A percentile compares a stretch with the other conserved stretches of the same genome.
phyloP scores from a whole-genome alignment of 2,797 vertebrate species.

The Tauraco hartlaubi region DNA sequence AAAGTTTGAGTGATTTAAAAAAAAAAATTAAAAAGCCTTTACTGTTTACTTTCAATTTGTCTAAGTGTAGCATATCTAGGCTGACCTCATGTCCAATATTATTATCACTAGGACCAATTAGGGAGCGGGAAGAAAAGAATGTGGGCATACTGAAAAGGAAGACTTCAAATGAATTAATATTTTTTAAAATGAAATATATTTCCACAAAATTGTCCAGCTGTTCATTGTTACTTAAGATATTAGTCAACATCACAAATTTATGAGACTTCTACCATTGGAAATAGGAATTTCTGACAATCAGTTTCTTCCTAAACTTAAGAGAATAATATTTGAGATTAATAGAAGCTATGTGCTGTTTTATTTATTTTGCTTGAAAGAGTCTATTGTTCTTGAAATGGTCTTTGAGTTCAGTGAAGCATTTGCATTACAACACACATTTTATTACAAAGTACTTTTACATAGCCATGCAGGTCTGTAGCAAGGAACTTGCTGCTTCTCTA shows the following conservation, averaged over 20 bases:
- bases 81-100: background rate
- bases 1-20: background rate
- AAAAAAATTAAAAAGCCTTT: background rate
- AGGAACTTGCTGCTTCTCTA: background rate
- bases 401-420: background rate
- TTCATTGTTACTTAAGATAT: background rate
- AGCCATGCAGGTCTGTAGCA: background rate
- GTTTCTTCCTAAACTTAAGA: background rate
- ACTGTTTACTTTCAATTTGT: constrained; percentile 36
- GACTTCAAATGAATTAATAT: background rate
- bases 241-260: background rate
- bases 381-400: background rate
- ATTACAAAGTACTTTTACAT: background rate
- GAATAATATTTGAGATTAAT: background rate
- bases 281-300: background rate
- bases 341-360: background rate
- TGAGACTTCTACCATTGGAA: background rate
- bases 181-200: background rate
- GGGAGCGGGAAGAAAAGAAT: background rate
- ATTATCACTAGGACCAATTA: background rate
- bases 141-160: background rate
- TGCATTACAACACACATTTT: background rate
- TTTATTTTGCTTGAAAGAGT: background rate
- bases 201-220: background rate
- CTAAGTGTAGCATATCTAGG: background rate